Base-by-base conservation (phyloP, 2,888 invertebrate species). In the Lapara coniferarum region DNA sequence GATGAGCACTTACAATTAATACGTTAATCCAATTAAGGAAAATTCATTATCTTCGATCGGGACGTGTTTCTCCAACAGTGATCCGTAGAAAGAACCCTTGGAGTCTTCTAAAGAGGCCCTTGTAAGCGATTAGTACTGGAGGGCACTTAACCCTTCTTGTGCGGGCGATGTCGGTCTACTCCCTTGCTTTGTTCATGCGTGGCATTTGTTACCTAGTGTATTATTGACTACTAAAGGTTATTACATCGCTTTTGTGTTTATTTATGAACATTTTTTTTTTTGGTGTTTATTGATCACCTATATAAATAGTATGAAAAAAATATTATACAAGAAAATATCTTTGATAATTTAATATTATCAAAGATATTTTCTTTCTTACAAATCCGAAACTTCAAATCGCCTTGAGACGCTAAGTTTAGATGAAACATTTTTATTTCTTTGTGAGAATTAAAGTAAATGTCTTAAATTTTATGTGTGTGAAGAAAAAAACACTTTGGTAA, bases 51-150 rank as follows among this genome's bases (percentile, higher is more conserved):
- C 89, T 83, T 77, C 78, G 82, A 84, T 84, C 75, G 80, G 85
- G 83, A 88, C 89, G 87, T 91, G 89, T 91, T 89, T 86, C 86
- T 84, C 82, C 71, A 87, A 88, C 89, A 89, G 89, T 87, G 89
- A 89, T 88, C 89, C 83, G 82, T 81, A 74, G 86, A 88, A 91
- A 89, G 89, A 89, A 89, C 91, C 88, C 90, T 91, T 81, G 81
- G 84, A 79, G 82, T 85, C 85, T 84, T 80, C 84, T 82, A 81
- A 81, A 89, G 89, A 79, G 88, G 86, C 85, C 80, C 91, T 92
- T 82, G 85, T 83, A 81, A 84, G 80, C 89, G 89, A 91, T 92
- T 92, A 91, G 87, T 86, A 85, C 81, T 86, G 84, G 81, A 91
- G 90, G 71, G 79, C 85, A 76, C 90, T 92, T 85, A 84, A 85